Base-by-base conservation (phyloP, 2,797 vertebrate genomes). In the Alectoris magna region DNA sequence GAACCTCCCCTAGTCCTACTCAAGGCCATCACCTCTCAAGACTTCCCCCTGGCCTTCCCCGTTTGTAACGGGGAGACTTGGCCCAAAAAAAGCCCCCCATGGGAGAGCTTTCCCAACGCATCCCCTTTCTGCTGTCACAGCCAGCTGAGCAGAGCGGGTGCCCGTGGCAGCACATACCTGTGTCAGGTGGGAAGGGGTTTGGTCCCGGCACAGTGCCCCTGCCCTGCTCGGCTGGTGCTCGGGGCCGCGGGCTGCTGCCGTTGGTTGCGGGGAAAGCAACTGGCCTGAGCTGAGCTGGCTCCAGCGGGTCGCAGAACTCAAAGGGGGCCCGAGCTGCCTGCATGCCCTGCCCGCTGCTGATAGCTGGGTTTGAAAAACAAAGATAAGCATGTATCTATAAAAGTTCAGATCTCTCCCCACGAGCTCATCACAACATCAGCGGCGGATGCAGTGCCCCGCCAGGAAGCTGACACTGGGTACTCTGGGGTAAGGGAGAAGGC, bases 301-400 rank as follows among this genome's bases (percentile, higher is more conserved):
- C 98, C 84, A 98, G 87, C 15, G 98, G 97, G 58, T 98, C 97
- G 48, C 98, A 98, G 96, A 98, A 98, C 53, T 98, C 98, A 70
- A 98, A 98, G 0, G 98, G 96, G 15, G 98, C 94, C 93, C 97
- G 98, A 85, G 92, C 64, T 12, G 92, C 96, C 93, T 98, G 98
- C 83, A 98, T 97, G 43, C 96, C 97, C 83, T 98, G 97, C 67
- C 96, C 97, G 2, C 98, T 97, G 34, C 91, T 87, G 5, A 97
- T 97, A 17, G 95, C 97, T 98, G n/a, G 14, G 60, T 7, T 29
- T 18, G 9, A 29, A 69, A 11, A 38, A 16, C 26, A 2, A 17
- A 14, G 4, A 26, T 11, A 72, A 17, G 7, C 18, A 22, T 9
- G 19, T 58, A 14, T 14, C 8, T 38, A 69, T 49, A 71, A 84